These are phyloP conservation scores for Colossoma macropomum DNA, from an alignment of 2,113 vertebrate genomes.

Conservation along the genomic window DNA sequence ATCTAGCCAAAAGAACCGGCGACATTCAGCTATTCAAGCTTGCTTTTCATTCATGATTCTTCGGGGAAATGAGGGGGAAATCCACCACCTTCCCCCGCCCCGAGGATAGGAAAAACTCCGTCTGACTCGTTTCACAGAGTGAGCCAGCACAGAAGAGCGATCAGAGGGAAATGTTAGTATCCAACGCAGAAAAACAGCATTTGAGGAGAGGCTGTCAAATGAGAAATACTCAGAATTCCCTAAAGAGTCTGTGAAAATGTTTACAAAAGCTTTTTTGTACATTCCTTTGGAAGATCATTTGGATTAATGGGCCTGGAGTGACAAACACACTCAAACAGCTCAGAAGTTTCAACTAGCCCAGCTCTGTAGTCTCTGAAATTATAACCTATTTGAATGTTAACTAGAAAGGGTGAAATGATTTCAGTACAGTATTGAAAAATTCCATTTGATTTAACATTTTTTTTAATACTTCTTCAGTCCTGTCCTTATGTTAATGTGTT, in stretches of 20 bases:
- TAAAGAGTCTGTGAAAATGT: background rate
- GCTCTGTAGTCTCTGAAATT: too few relatives aligned
- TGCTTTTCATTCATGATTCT: background rate
- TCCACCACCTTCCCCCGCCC: background rate
- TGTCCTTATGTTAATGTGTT: too few relatives aligned
- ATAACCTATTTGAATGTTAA: too few relatives aligned
- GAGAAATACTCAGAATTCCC: background rate
- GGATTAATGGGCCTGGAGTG: background rate
- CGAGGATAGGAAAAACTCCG: background rate
- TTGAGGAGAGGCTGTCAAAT: background rate
- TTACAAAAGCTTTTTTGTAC: background rate
- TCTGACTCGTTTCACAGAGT: background rate
- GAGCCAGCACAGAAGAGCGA: background rate
- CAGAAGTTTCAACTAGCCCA: background rate
- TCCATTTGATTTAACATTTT: too few relatives aligned
- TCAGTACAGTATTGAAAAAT: too few relatives aligned
- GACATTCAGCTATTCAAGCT: background rate
- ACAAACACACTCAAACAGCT: too few relatives aligned
- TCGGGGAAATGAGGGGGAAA: background rate
- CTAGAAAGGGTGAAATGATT: too few relatives aligned
- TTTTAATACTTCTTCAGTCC: too few relatives aligned
- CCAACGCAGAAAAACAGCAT: background rate
- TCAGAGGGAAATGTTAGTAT: background rate
- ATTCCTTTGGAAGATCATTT: background rate
- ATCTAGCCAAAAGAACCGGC: conserved; percentile 16